phyloP scores from a whole-genome alignment of 2,888 invertebrate species.

The Sialis lutaria region DNA sequence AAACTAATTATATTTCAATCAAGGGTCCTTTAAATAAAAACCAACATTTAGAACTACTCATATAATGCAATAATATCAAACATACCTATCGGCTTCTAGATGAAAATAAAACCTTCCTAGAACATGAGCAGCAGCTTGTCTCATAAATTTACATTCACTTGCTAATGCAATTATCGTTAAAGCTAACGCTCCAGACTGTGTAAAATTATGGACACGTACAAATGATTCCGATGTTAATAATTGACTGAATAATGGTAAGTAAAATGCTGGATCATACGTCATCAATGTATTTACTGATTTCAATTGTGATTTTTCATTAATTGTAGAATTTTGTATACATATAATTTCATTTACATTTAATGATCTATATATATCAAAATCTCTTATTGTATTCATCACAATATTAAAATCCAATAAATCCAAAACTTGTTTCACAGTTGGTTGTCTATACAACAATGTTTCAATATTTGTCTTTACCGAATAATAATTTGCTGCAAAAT shows the following conservation, averaged over 20 bases:
- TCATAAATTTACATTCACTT: conserved; percentile 43
- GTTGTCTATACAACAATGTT: conserved; percentile 48
- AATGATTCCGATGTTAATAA: conserved; percentile 57
- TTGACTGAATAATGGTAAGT: conserved; percentile 59
- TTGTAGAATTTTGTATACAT: conserved; percentile 1
- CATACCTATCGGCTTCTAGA: conserved; percentile 49
- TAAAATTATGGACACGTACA: conserved; percentile 51
- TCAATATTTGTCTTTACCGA: conserved; percentile 41
- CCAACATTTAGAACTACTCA: neutral
- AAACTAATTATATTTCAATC: neutral
- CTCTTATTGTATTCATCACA: conserved; percentile 45
- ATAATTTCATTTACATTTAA: conserved; percentile 1
- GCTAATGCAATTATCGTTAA: conserved; percentile 52
- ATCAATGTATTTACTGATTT: conserved; percentile 14
- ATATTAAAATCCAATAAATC: conserved; percentile 47
- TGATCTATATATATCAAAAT: conserved; percentile 15
- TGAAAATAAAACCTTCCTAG: conserved; percentile 58
- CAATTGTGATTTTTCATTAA: conserved; percentile 10
- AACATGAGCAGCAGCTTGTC: conserved; percentile 56
- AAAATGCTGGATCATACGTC: conserved; percentile 68
- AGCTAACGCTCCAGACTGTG: conserved; percentile 51
- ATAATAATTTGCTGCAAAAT: conserved; percentile 61
- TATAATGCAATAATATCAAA: conserved; percentile 8
- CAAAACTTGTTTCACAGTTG: conserved; percentile 53
- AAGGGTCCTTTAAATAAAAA: too few species aligned